Conservation (phyloP, 2,113 vertebrate genomes). For the Trichechus manatus region DNA sequence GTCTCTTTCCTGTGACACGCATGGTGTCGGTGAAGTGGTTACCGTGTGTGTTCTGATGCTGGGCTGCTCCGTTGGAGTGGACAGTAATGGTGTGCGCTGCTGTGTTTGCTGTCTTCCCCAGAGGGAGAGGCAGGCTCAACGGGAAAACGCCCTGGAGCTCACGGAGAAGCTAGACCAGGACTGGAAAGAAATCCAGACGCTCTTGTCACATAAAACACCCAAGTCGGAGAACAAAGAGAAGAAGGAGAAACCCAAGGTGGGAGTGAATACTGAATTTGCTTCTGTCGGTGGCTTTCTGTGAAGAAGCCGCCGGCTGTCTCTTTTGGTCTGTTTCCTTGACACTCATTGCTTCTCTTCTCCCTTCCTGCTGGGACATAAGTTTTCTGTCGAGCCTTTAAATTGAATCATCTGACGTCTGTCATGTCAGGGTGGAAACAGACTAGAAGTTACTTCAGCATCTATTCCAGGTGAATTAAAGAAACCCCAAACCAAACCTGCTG, state of each 20-base stretch:
- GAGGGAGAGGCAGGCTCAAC: constrained; percentile 93
- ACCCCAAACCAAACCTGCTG: too few relatives aligned
- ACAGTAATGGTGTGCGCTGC: not conserved
- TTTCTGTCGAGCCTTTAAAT: fast-evolving
- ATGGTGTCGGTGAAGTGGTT: fast-evolving
- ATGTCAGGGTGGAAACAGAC: too few relatives aligned
- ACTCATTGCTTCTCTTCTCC: fast-evolving
- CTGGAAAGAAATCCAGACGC: constrained; percentile 94
- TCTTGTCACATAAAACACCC: constrained; percentile 90
- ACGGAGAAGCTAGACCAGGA: constrained; percentile 97
- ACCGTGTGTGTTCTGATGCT: fast-evolving
- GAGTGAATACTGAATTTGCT: fast-evolving
- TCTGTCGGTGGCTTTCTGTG: fast-evolving
- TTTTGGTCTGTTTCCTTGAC: not conserved
- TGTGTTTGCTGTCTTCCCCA: constrained; percentile 76
- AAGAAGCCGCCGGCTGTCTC: fast-evolving
- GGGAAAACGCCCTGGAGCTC: constrained; percentile 94
- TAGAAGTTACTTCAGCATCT: too few relatives aligned
- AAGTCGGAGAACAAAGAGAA: constrained; percentile 86
- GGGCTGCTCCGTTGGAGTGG: fast-evolving
- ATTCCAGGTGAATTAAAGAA: too few relatives aligned
- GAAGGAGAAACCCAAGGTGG: constrained; percentile 92
- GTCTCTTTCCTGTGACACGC: fast-evolving
- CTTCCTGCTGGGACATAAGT: not conserved
- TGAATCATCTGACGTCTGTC: too few relatives aligned